A percentile compares a stretch with the other conserved stretches of the same genome.
These are phyloP conservation scores for Agrypnia vestita DNA, from an alignment of 1,140 invertebrate genomes.

Conservation along the genomic window DNA sequence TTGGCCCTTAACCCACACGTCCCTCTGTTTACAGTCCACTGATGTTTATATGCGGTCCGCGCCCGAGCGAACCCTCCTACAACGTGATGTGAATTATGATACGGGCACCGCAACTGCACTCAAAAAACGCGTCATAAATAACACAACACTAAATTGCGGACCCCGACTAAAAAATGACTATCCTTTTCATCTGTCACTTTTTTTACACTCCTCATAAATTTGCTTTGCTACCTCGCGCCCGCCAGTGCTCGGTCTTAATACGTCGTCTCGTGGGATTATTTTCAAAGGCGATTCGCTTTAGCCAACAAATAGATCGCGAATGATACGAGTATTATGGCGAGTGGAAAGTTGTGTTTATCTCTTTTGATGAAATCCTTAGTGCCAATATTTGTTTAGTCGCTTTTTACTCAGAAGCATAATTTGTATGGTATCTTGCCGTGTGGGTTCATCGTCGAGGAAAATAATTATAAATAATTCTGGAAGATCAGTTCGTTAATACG, in stretches of 20 bases:
- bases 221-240: not conserved
- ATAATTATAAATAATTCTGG: too few species aligned
- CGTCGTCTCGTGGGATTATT: not conserved
- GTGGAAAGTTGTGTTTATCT: too few species aligned
- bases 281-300: too few species aligned
- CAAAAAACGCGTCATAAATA: conserved; percentile 14
- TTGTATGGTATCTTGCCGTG: too few species aligned
- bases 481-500: too few species aligned
- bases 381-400: too few species aligned
- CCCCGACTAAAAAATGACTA: not conserved
- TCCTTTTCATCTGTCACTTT: not conserved
- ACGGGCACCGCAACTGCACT: conserved; percentile 21
- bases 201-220: not conserved
- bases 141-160: not conserved
- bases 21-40: conserved; percentile 23
- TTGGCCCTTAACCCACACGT: conserved; percentile 6
- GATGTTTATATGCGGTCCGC: conserved; percentile 23
- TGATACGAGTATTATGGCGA: too few species aligned
- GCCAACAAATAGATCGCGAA: too few species aligned
- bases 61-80: not conserved
- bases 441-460: too few species aligned
- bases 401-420: too few species aligned
- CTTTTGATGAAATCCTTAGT: too few species aligned
- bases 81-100: conserved; percentile 16
- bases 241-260: not conserved